Base-by-base conservation (phyloP, 2,113 vertebrate genomes). In the Glareola pratincola region DNA sequence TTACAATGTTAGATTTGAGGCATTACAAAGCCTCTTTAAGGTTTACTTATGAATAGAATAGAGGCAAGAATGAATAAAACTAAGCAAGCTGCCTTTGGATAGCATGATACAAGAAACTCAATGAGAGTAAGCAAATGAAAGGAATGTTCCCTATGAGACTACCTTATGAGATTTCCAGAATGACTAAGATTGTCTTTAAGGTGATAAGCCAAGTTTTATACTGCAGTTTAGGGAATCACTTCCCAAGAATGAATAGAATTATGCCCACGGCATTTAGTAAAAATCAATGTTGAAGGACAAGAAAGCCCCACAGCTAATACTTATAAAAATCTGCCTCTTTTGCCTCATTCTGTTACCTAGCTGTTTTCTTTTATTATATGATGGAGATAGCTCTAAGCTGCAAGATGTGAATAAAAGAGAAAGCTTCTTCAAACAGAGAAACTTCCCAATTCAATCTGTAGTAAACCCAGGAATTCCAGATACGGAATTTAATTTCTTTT, bases 281-380 rank as follows among this genome's bases (percentile, higher is more conserved):
- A 95, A 98, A 96, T 97, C 88, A 95, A 54, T 96, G 94, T 82
- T 83, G 92, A 97, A 97, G 85, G 77, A 97, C 85, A 94, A 83
- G 43, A 66, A 90, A 95, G 64, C 66, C 85, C 80, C 93, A 87
- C 45, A 96, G 83, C 56, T 85, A 96, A 92, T 79, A 76, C 37
- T 92, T 94, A 90, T 7, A 86, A 94, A 96, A 94, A 94, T 57
- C 74, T 82, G 57, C 54, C 41, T 89, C 89, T 90, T 85, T 94
- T 48, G 39, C 56, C 85, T 88, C 91, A 68, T 82, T 87, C 64
- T 95, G 66, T 91, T 95, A 92, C 60, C 57, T 63, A 26, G 36
- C 75, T 96, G 89, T 76, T 96, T 78, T 87, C 94, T 94, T 96
- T 95, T 78, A 67, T 91, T 87, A 16, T 74, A 64, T 64, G 92